phyloP scores from a whole-genome alignment of 2,888 invertebrate genomes.

The Eristalis arbustorum region DNA sequence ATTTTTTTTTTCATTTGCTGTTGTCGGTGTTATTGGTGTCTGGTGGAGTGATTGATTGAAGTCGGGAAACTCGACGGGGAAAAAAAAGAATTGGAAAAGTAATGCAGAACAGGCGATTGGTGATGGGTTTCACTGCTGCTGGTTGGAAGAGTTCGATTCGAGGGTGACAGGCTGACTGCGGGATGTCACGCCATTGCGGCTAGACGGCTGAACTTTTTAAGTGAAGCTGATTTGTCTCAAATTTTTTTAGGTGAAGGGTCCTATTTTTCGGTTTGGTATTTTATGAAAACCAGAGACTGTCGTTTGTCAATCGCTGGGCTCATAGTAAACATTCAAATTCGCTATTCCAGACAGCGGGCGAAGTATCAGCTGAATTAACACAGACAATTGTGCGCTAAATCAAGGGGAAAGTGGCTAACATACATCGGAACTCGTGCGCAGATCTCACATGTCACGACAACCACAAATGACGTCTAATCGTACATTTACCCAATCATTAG shows the following conservation, averaged over 20 bases:
- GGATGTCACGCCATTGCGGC: neutral
- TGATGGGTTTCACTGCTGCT: conserved; percentile 34
- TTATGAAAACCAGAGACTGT: too few species aligned
- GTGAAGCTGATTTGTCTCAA: neutral
- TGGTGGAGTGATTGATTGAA: conserved; percentile 53
- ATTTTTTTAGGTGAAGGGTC: neutral
- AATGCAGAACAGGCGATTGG: conserved; percentile 9
- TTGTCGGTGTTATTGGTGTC: conserved; percentile 7
- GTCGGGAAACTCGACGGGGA: neutral
- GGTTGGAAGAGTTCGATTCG: neutral
- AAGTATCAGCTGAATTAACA: too few species aligned
- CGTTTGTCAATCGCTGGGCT: too few species aligned
- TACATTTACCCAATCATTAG: too few species aligned
- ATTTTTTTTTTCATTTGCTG: neutral
- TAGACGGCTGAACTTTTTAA: neutral
- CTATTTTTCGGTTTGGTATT: too few species aligned
- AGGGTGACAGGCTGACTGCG: neutral
- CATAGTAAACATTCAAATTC: too few species aligned
- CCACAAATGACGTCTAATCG: too few species aligned
- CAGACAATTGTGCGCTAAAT: too few species aligned
- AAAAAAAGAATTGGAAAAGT: neutral
- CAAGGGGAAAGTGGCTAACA: too few species aligned
- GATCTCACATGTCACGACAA: too few species aligned
- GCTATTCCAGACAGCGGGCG: too few species aligned
- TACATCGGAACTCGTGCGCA: too few species aligned